Evolutionary conservation across 2,888 invertebrate species (phyloP).

Genomic region (Eristalis arbustorum): DNA sequence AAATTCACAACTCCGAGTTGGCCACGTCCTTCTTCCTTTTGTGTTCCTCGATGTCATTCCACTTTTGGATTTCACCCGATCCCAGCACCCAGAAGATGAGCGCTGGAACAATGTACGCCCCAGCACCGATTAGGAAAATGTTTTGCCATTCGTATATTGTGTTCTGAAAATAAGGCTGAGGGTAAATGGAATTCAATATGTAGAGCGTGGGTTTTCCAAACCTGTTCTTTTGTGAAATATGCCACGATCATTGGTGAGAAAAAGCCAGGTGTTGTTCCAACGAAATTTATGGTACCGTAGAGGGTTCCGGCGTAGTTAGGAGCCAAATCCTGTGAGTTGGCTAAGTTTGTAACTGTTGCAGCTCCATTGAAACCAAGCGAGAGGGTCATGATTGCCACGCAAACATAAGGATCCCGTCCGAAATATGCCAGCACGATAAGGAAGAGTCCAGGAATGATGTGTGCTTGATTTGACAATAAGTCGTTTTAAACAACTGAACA

Average conservation of each 20-base stretch:
- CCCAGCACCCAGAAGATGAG: constrained; percentile 87
- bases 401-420: constrained; percentile 84
- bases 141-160: constrained; percentile 88
- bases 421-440: constrained; percentile 82
- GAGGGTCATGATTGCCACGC: constrained; percentile 85
- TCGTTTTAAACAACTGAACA: neutral
- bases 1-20: constrained; percentile 76
- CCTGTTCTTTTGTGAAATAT: constrained; percentile 75
- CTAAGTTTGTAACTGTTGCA: constrained; percentile 83
- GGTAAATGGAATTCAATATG: neutral
- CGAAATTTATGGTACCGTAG: constrained; percentile 87
- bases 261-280: constrained; percentile 87
- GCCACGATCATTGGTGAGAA: constrained; percentile 87
- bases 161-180: constrained; percentile 82
- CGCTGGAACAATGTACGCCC: constrained; percentile 86
- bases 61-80: constrained; percentile 86
- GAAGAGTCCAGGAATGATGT: constrained; percentile 83
- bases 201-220: constrained; percentile 35
- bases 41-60: constrained; percentile 82
- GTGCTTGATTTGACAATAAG: constrained; percentile 79
- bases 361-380: constrained; percentile 86
- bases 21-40: constrained; percentile 75
- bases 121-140: constrained; percentile 87
- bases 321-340: constrained; percentile 86
- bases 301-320: constrained; percentile 88